Conservation (phyloP, 2,888 invertebrate species). For the Agriopis aurantiaria region DNA sequence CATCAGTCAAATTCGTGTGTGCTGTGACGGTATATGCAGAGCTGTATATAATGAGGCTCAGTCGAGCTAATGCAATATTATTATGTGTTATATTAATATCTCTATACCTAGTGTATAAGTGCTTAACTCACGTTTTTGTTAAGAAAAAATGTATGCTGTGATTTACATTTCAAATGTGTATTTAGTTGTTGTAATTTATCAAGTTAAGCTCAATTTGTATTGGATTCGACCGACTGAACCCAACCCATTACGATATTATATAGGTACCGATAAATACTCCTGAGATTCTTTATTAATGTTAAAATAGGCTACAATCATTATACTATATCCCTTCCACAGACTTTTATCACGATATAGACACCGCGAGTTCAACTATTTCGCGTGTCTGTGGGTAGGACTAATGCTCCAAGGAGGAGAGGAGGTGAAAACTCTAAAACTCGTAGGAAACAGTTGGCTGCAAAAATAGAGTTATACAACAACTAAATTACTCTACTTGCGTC, state of each 20-base stretch:
- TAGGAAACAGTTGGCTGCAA: no score
- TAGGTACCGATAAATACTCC: constrained; percentile 12
- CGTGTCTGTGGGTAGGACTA: no score
- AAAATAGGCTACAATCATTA: constrained; percentile 10
- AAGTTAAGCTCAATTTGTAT: constrained; percentile 36
- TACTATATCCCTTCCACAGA: background rate
- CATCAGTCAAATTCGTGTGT: constrained; percentile 43
- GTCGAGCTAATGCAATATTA: constrained; percentile 41
- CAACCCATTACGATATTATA: constrained; percentile 44
- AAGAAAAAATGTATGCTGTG: constrained; percentile 40
- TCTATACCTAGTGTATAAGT: constrained; percentile 25
- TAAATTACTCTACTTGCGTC: no score
- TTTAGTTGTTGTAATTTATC: constrained; percentile 32
- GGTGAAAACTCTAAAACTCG: no score
- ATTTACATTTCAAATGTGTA: constrained; percentile 38
- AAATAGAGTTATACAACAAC: no score
- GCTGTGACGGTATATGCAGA: constrained; percentile 39
- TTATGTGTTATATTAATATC: constrained; percentile 26
- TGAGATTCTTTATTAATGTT: constrained; percentile 7
- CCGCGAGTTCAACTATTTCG: no score
- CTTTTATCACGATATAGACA: no score
- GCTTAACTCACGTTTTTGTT: constrained; percentile 32
- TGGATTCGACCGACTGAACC: constrained; percentile 42
- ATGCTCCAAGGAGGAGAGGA: no score
- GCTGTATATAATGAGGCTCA: constrained; percentile 29